Percentiles rank a stretch among this genome's conserved stretches.
phyloP scores from a whole-genome alignment of 2,113 vertebrate genomes.

The Mirounga angustirostris region DNA sequence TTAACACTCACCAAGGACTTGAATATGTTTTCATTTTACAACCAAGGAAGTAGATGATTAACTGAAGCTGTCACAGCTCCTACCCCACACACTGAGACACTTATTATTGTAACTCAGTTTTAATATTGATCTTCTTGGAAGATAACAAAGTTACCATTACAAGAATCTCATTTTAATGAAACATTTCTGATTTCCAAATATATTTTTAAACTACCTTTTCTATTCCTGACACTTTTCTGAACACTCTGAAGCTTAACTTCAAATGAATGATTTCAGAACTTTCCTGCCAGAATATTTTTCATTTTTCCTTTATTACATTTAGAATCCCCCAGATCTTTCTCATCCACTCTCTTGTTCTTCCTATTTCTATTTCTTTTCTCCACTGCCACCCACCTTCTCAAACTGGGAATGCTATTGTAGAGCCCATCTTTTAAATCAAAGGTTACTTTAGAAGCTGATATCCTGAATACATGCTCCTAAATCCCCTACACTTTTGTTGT shows the following conservation, averaged over 20 bases:
- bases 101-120: neutral
- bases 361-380: neutral
- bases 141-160: neutral
- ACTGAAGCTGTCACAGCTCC: neutral
- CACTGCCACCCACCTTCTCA: neutral
- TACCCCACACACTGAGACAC: neutral
- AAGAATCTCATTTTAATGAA: conserved; percentile 12
- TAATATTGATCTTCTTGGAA: neutral
- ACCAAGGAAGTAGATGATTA: neutral
- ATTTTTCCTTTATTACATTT: neutral
- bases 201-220: conserved; percentile 32
- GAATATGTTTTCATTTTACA: conserved; percentile 40
- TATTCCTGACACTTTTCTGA: neutral
- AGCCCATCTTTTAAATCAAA: conserved; percentile 22
- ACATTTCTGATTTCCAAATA: conserved; percentile 30
- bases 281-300: neutral
- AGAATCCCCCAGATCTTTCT: neutral
- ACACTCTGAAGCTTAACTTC: neutral
- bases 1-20: conserved; percentile 34
- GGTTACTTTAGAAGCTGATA: neutral
- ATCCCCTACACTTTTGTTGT: neutral
- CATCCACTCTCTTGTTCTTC: neutral
- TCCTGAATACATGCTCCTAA: neutral
- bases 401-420: neutral
- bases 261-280: neutral